Evolutionary conservation across 2,888 invertebrate genomes (phyloP).

Genomic region (Cataglyphis cursor): DNA sequence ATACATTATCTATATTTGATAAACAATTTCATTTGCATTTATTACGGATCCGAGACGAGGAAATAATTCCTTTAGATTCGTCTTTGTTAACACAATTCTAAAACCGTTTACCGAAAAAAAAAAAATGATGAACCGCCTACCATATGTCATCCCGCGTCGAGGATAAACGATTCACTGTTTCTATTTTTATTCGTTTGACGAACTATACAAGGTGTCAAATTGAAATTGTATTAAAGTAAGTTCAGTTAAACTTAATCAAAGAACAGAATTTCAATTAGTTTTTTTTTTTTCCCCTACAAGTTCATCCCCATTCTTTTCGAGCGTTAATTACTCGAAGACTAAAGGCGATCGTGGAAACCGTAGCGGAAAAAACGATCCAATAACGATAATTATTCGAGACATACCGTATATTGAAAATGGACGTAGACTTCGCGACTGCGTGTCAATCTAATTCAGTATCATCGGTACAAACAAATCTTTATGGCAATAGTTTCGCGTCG

Average conservation of each 20-base stretch:
- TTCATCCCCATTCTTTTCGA: background rate
- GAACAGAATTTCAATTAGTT: background rate
- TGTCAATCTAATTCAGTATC: slow-evolving; percentile 59
- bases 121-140: slow-evolving; percentile 43
- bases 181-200: slow-evolving; percentile 32
- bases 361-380: background rate
- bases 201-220: background rate
- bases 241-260: background rate
- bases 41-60: background rate
- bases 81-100: background rate
- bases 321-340: background rate
- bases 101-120: background rate
- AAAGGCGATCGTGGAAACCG: background rate
- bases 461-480: slow-evolving; percentile 41
- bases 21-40: background rate
- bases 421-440: slow-evolving; percentile 34
- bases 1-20: background rate
- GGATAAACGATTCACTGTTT: slow-evolving; percentile 21
- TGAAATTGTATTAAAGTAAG: background rate
- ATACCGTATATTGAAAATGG: background rate
- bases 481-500: slow-evolving; percentile 26
- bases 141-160: slow-evolving; percentile 43
- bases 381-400: background rate
- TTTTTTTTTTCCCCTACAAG: background rate
- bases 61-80: background rate